Percentiles rank a stretch among this genome's conserved stretches.
These are phyloP conservation scores for Drosophila bifasciata DNA, from an alignment of 1,140 invertebrate species.

Conservation along the genomic window DNA sequence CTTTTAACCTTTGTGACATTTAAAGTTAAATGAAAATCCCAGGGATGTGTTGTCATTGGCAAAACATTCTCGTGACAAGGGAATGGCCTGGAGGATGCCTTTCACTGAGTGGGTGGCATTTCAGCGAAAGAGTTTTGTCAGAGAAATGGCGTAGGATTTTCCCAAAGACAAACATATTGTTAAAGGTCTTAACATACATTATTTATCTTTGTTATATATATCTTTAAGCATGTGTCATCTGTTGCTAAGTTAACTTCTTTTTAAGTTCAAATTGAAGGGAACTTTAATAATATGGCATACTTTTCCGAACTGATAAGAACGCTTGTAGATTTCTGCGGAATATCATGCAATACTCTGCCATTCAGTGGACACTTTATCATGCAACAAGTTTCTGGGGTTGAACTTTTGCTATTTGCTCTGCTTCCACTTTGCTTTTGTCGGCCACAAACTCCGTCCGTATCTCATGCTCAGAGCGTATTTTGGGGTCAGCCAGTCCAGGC, in stretches of 20 bases:
- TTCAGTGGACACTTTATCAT: constrained; percentile 27
- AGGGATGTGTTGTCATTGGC: constrained; percentile 9
- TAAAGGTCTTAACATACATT: too few relatives aligned
- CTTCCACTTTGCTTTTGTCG: not conserved
- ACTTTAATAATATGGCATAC: not conserved
- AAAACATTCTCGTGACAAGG: constrained; percentile 15
- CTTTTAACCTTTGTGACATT: constrained; percentile 10
- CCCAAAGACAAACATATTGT: too few relatives aligned
- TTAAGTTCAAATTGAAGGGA: too few relatives aligned
- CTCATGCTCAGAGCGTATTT: constrained; percentile 11
- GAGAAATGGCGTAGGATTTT: too few relatives aligned
- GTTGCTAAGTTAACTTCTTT: too few relatives aligned
- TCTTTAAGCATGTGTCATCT: too few relatives aligned
- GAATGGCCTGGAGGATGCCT: too few relatives aligned
- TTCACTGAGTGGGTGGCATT: not conserved
- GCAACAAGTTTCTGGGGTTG: constrained; percentile 45
- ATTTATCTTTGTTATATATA: too few relatives aligned
- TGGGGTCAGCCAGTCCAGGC: constrained; percentile 11
- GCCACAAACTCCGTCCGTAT: constrained; percentile 4
- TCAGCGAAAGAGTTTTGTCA: too few relatives aligned
- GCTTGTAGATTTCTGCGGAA: constrained; percentile 10
- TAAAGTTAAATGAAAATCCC: constrained; percentile 27
- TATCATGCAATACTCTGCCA: not conserved
- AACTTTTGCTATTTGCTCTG: constrained; percentile 12
- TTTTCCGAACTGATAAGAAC: not conserved